phyloP scores from a whole-genome alignment of 2,797 vertebrate genomes.

The Pipistrellus nathusii region DNA sequence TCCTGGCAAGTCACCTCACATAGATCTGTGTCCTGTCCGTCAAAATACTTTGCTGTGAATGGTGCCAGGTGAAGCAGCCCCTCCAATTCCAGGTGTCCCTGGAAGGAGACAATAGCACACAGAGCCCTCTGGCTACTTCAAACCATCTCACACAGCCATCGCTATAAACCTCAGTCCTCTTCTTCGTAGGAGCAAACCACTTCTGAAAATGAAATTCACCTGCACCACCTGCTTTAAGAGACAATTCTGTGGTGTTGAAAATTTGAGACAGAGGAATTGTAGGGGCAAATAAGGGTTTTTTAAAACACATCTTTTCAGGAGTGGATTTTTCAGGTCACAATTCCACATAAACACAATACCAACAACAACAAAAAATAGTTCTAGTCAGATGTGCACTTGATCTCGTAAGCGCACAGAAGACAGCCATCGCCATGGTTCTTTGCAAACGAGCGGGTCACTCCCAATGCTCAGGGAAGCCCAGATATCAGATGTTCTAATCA shows the following conservation, averaged over 20 bases:
- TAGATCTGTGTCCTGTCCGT: conserved; percentile 63
- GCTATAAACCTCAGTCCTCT: not conserved
- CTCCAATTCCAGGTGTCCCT: not conserved
- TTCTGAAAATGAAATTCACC: conserved; percentile 20
- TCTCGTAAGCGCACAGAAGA: not conserved
- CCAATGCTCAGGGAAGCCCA: conserved; percentile 6
- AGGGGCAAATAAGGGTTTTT: not conserved
- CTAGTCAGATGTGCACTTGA: not conserved
- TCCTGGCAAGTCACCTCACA: conserved; percentile 83
- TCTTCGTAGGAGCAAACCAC: not conserved
- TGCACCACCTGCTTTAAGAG: not conserved
- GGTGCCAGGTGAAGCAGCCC: conserved; percentile 1
- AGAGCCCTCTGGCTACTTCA: conserved; percentile 12
- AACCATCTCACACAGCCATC: not conserved
- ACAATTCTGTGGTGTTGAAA: not conserved
- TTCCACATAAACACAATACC: not conserved
- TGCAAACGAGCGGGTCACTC: not conserved
- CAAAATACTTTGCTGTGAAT: conserved; percentile 56
- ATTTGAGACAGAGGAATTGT: not conserved
- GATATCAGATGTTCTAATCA: not conserved
- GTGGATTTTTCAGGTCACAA: not conserved
- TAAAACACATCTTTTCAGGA: not conserved
- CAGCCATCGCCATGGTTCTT: not conserved
- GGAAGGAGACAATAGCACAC: not conserved
- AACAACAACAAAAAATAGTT: not conserved